Percentiles rank a stretch among this genome's conserved stretches.
Evolutionary conservation across 64 coral and sea anemone genomes (phyloP).

Genomic region (Cladopsammia gracilis): DNA sequence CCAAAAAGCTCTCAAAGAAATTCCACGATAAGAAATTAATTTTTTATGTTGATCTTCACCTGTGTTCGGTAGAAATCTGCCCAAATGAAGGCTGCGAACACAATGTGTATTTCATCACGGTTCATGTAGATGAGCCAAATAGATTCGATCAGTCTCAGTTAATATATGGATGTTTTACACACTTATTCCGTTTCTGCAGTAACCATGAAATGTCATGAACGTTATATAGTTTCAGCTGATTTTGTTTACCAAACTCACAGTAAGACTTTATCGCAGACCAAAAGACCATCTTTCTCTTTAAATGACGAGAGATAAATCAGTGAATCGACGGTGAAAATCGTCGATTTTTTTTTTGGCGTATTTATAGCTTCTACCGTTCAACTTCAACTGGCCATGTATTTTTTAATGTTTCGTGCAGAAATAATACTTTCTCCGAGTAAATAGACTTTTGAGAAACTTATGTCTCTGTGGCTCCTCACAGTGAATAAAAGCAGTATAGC

Average conservation of each 20-base stretch:
- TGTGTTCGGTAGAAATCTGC: not conserved
- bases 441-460: too few species aligned
- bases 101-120: not conserved
- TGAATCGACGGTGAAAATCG: too few species aligned
- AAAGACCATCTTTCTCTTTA: not conserved
- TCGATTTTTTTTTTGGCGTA: too few species aligned
- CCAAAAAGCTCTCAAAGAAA: not conserved
- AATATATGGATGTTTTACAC: constrained; percentile 27
- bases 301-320: too few species aligned
- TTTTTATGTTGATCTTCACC: not conserved
- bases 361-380: too few species aligned
- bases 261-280: not conserved
- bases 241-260: not conserved
- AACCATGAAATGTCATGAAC: not conserved
- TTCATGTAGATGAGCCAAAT: not conserved
- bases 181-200: constrained; percentile 7
- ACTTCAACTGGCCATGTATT: too few species aligned
- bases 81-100: not conserved
- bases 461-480: too few species aligned
- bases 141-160: not conserved
- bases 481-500: too few species aligned
- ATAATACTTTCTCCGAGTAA: too few species aligned
- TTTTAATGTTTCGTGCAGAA: too few species aligned
- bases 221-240: constrained; percentile 2
- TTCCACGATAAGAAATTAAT: not conserved